phyloP scores from a whole-genome alignment of 2,888 invertebrate genomes.

The Eupeodes luniger region DNA sequence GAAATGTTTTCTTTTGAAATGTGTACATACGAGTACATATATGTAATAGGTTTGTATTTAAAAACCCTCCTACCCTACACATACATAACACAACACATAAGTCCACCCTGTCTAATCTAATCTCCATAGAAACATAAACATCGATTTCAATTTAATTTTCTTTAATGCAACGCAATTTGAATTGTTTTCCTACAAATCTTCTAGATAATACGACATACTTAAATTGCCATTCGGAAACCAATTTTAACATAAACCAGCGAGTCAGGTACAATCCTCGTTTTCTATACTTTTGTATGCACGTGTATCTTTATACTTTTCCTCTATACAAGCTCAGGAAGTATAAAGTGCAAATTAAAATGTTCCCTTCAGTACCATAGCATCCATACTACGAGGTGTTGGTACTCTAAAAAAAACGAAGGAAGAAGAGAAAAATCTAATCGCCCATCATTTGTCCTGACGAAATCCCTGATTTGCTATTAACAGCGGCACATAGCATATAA shows the following conservation, averaged over 20 bases:
- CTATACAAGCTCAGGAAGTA: constrained; percentile 8
- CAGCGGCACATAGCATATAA: constrained; percentile 59
- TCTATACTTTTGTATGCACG: constrained; percentile 6
- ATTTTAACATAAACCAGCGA: constrained; percentile 48
- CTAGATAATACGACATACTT: constrained; percentile 44
- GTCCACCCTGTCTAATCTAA: constrained; percentile 10
- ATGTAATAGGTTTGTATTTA: too few species aligned
- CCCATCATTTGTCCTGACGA: constrained; percentile 64
- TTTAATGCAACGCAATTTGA: constrained; percentile 48
- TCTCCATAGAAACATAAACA: constrained; percentile 33
- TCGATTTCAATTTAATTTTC: constrained; percentile 50
- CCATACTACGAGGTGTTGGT: constrained; percentile 3
- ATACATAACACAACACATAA: background rate
- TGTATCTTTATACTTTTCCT: background rate
- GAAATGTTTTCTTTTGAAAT: too few species aligned
- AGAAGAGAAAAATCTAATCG: constrained; percentile 57
- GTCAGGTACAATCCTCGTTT: constrained; percentile 44
- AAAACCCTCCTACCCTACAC: too few species aligned
- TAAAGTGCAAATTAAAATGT: constrained; percentile 63
- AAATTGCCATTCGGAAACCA: constrained; percentile 45
- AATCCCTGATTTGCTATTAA: constrained; percentile 73
- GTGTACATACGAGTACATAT: too few species aligned
- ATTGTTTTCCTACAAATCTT: constrained; percentile 44
- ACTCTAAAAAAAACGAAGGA: constrained; percentile 31
- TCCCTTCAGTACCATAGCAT: background rate